Evolutionary conservation across 2,797 vertebrate species (phyloP).

Genomic region (Prionace glauca): DNA sequence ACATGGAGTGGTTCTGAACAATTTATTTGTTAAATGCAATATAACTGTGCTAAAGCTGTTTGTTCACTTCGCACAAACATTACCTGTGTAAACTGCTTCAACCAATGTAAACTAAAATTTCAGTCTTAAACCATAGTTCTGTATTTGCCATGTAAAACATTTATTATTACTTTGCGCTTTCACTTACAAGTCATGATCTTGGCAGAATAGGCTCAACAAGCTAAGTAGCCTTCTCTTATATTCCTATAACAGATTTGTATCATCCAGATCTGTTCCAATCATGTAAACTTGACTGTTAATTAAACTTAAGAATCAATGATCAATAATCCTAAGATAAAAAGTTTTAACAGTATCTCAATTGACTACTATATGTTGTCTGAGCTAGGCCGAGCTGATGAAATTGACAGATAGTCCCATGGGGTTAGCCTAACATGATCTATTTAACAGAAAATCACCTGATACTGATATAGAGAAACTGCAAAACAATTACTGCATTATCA

Average conservation of each 20-base stretch:
- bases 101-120: not conserved
- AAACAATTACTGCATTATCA: not conserved
- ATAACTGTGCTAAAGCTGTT: not conserved
- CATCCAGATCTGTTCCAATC: not conserved
- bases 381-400: conserved; percentile 8
- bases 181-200: not conserved
- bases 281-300: not conserved
- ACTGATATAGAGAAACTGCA: not conserved
- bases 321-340: not conserved
- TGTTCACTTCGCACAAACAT: not conserved
- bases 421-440: not conserved
- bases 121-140: not conserved
- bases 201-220: not conserved
- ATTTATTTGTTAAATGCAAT: not conserved
- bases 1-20: not conserved
- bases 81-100: not conserved
- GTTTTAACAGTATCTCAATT: not conserved
- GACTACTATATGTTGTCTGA: not conserved
- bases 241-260: not conserved
- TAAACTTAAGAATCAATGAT: not conserved
- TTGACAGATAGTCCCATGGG: not conserved
- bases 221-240: not conserved
- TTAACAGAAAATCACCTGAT: not conserved
- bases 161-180: not conserved
- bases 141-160: not conserved